Evolutionary conservation across 2,797 vertebrate genomes (phyloP), one percentile per base, ranked within the genome.

Genomic region (Melanotaenia trifasciata): DNA sequence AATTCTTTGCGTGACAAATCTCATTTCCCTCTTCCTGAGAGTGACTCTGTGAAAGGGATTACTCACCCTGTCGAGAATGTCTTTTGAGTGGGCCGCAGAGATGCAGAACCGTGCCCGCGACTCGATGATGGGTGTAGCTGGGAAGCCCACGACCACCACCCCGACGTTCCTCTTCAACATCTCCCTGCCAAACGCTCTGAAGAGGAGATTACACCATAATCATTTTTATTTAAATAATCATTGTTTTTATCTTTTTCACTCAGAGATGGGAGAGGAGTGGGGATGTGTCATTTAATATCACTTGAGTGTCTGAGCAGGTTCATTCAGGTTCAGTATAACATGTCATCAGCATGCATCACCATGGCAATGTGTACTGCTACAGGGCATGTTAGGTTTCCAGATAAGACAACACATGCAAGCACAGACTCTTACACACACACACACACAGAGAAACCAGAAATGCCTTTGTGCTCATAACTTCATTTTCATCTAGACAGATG

Each of bases 61-160:
- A 24, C 56, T 96, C 90, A 98, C 97, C 56, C 86, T 94, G 92
- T 98, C 94, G 5, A 99, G 96, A 87, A 97, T 95, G 61, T 95
- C 95, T 94, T 90, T 97, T 64, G 96, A 97, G 92, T 98, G 97
- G 72, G 95, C 93, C 54, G 97, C 96, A 11, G 97, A 98, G 84
- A 99, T 93, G 90, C 97, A 99, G 94, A 99, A 97, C 36, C 97
- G 96, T 13, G 96, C 97, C 88, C 97, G 94, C 24, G 97, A 98
- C 87, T 98, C 97, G 3, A 97, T 97, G 87, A 99, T 98, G n/a
- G 97, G 96, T 0, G 97, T 99, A 30, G 97, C 97, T 3, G 97
- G 97, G 84, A 99, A 99, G 47, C 97, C 97, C 66, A 98, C 97
- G 14, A 96, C 97, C 72, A 99, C 97, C 4, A 97, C 97, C 2